phyloP scores from a whole-genome alignment of 2,797 vertebrate genomes.

The Odontamblyopus rebecca region DNA sequence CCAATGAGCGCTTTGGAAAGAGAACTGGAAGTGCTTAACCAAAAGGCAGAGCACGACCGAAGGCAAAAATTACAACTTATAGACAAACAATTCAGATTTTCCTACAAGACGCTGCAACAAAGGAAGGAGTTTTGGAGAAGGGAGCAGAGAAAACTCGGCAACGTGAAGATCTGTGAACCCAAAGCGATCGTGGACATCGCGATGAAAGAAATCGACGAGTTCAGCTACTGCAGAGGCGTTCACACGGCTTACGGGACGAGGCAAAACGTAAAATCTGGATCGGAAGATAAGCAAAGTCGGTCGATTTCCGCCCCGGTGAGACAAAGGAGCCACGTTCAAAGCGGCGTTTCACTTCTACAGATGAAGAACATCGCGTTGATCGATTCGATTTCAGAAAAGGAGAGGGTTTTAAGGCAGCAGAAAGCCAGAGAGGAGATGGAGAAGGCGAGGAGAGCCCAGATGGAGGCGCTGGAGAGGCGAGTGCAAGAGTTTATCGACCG shows the following conservation, averaged over 20 bases:
- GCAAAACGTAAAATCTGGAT: background rate
- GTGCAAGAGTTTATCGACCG: conserved; percentile 69
- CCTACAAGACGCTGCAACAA: conserved; percentile 60
- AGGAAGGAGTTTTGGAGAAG: conserved; percentile 50
- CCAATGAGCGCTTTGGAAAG: conserved; percentile 32
- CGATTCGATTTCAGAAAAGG: conserved; percentile 77
- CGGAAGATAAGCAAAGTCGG: conserved; percentile 20
- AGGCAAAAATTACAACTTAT: conserved; percentile 65
- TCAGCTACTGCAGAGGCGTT: conserved; percentile 1
- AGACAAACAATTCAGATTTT: conserved; percentile 62
- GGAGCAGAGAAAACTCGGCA: conserved; percentile 60
- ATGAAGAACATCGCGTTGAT: conserved; percentile 76
- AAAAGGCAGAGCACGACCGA: conserved; percentile 69
- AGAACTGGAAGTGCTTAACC: conserved; percentile 68
- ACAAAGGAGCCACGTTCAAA: conserved; percentile 27
- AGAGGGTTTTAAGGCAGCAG: conserved; percentile 58
- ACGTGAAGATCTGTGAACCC: conserved; percentile 70
- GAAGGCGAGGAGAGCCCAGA: conserved; percentile 50
- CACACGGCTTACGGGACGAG: conserved; percentile 30
- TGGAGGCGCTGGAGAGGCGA: conserved; percentile 65
- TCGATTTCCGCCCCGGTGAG: conserved; percentile 55
- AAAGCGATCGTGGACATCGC: conserved; percentile 71
- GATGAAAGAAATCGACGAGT: conserved; percentile 70
- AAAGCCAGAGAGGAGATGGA: conserved; percentile 57
- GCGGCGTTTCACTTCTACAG: conserved; percentile 71